These are phyloP conservation scores for Enteromius radiatus DNA, from an alignment of 2,797 vertebrate genomes.

Conservation along the genomic window DNA sequence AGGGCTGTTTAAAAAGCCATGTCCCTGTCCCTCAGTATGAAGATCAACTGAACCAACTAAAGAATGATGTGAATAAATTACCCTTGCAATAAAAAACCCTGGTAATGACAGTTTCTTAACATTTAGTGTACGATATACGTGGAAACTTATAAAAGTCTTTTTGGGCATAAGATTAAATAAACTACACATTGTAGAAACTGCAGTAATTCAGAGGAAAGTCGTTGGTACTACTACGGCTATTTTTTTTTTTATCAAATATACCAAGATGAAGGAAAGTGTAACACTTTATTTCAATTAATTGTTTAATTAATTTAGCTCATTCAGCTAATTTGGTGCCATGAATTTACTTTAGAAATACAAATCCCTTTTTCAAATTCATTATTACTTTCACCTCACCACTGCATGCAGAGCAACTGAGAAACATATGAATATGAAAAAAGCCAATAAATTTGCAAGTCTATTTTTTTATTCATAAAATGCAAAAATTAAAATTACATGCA, in stretches of 20 bases:
- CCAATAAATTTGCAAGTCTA: neutral
- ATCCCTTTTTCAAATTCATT: neutral
- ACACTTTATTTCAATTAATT: neutral
- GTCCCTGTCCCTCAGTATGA: conserved; percentile 35
- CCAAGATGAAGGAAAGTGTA: neutral
- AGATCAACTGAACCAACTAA: conserved; percentile 13
- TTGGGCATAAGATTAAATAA: neutral
- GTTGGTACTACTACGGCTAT: neutral
- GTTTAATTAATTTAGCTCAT: too few relatives aligned
- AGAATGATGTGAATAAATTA: conserved; percentile 10
- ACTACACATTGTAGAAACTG: neutral
- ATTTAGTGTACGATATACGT: neutral
- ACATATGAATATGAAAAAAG: neutral
- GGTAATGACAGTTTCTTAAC: neutral
- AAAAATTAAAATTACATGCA: rapidly evolving
- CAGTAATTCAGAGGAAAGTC: neutral
- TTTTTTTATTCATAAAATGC: neutral
- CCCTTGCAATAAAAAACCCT: neutral
- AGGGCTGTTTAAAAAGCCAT: conserved; percentile 48
- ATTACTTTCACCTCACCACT: neutral
- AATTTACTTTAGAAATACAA: neutral
- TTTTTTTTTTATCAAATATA: conserved; percentile 6
- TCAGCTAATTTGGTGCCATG: neutral
- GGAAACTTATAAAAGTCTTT: neutral
- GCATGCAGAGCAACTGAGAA: neutral